These are phyloP conservation scores for Pomacea maculata DNA, from an alignment of 1,140 invertebrate genomes.

Conservation along the genomic window DNA sequence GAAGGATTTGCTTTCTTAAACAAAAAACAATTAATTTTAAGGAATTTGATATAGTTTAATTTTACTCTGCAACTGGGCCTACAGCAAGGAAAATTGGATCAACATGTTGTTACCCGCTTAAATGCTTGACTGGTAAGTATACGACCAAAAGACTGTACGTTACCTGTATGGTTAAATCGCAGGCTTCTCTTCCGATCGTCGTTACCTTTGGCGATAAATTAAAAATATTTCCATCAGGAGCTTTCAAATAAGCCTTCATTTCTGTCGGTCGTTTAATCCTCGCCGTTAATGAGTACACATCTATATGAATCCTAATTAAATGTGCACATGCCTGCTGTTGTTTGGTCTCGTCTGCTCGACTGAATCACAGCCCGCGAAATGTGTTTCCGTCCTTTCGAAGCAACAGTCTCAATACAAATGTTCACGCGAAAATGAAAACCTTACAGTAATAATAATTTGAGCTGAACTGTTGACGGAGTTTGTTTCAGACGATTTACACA, in stretches of 20 bases:
- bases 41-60: too few species aligned
- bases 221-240: conserved; percentile 52
- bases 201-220: conserved; percentile 59
- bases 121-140: not conserved
- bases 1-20: too few species aligned
- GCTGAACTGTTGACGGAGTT: too few species aligned
- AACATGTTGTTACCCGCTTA: too few species aligned
- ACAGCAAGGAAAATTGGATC: too few species aligned
- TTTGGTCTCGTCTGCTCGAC: not conserved
- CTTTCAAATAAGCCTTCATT: conserved; percentile 62
- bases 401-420: not conserved
- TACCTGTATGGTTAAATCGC: conserved; percentile 64
- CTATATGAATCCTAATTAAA: not conserved
- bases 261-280: conserved; percentile 8
- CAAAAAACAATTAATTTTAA: too few species aligned
- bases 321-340: too few species aligned
- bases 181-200: conserved; percentile 63
- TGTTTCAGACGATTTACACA: too few species aligned
- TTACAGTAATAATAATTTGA: not conserved
- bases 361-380: too few species aligned
- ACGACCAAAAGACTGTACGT: not conserved
- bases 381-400: not conserved
- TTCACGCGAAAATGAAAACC: not conserved
- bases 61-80: too few species aligned
- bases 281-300: too few species aligned